phyloP scores from a whole-genome alignment of 2,797 vertebrate genomes.

The Neopelma chrysocephalum region DNA sequence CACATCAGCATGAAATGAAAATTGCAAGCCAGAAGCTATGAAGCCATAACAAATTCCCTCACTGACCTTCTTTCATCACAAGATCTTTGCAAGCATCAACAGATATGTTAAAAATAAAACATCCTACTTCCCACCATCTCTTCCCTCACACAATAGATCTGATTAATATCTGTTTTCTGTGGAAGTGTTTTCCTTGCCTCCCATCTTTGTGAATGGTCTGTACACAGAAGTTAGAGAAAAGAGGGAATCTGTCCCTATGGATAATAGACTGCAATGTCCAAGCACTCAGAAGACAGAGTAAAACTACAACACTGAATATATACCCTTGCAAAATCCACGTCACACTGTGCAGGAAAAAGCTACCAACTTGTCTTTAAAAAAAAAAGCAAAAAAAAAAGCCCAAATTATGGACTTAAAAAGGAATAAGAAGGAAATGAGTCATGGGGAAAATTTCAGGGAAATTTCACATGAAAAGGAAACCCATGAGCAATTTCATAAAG shows the following conservation, averaged over 20 bases:
- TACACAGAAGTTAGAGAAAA: neutral
- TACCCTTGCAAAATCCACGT: neutral
- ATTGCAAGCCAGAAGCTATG: neutral
- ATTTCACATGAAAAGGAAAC: conserved; percentile 55
- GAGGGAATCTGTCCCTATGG: neutral
- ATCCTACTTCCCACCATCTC: neutral
- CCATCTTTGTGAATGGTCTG: neutral
- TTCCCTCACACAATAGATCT: neutral
- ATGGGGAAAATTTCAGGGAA: conserved; percentile 46
- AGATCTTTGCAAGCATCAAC: neutral
- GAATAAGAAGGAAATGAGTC: conserved; percentile 44
- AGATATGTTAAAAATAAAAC: neutral
- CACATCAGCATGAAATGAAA: neutral
- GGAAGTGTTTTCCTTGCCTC: neutral
- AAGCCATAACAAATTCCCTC: neutral
- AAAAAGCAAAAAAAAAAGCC: neutral
- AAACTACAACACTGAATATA: neutral
- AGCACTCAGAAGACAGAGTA: neutral
- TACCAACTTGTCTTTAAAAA: neutral
- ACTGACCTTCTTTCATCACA: neutral
- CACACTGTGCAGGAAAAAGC: neutral
- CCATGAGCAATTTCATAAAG: conserved; percentile 31
- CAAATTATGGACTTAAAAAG: neutral
- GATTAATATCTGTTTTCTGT: neutral
- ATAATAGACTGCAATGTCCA: neutral